A percentile compares a stretch with the other conserved stretches of the same genome.
phyloP scores from a whole-genome alignment of 92 coral and sea anemone species.

The Umimayanthus kanabou region DNA sequence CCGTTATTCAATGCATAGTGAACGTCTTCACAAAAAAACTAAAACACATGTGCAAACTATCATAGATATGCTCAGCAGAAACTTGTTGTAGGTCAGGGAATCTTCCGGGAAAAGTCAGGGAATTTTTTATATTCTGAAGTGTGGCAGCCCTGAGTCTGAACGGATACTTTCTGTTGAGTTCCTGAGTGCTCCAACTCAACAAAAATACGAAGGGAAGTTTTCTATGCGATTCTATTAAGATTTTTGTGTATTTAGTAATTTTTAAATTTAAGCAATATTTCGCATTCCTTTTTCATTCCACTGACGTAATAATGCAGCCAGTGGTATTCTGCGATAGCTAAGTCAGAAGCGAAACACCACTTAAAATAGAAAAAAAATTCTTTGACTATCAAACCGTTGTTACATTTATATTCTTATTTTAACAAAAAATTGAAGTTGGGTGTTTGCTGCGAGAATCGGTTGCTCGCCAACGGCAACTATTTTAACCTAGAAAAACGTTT shows the following conservation, averaged over 20 bases:
- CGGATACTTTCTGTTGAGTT: neutral
- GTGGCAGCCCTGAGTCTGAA: no score
- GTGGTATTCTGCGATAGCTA: neutral
- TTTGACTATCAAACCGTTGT: neutral
- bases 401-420: neutral
- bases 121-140: no score
- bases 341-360: neutral
- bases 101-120: no score
- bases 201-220: neutral
- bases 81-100: no score
- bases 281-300: neutral
- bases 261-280: neutral
- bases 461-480: neutral
- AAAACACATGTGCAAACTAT: no score
- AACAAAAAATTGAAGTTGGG: neutral
- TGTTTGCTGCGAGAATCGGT: neutral
- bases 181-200: neutral
- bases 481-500: neutral
- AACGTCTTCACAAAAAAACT: no score
- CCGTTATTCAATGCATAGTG: no score
- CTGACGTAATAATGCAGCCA: neutral
- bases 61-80: no score
- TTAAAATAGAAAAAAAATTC: neutral
- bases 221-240: neutral
- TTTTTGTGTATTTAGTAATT: neutral